phyloP scores from a whole-genome alignment of 2,113 vertebrate genomes.

The Budorcas taxicolor region DNA sequence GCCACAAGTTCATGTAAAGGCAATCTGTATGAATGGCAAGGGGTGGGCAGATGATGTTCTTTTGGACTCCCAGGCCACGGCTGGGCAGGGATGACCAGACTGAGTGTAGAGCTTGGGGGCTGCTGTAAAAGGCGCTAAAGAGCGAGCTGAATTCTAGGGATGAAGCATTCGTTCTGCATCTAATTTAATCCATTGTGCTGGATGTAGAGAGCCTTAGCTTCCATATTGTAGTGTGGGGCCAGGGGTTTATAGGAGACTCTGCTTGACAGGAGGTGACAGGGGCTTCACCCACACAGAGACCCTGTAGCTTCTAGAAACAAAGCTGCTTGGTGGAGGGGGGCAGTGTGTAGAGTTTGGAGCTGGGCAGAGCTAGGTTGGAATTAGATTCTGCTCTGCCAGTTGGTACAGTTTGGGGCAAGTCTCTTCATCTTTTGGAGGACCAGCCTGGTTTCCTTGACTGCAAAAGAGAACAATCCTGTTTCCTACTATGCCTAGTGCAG shows the following conservation, averaged over 20 bases:
- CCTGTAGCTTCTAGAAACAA: not conserved
- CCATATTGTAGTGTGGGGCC: not conserved
- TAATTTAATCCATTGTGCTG: not conserved
- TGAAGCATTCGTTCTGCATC: not conserved
- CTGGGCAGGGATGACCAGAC: not conserved
- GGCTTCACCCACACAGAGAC: not conserved
- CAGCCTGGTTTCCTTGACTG: not conserved
- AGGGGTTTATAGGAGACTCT: not conserved
- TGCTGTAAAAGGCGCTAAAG: not conserved
- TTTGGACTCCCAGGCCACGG: not conserved
- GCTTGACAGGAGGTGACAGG: not conserved
- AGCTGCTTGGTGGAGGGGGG: not conserved
- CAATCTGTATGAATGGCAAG: not conserved
- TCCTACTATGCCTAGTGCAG: not conserved
- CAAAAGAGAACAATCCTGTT: not conserved
- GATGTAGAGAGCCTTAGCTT: not conserved
- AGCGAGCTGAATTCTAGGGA: not conserved
- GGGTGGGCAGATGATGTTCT: not conserved
- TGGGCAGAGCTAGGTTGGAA: not conserved
- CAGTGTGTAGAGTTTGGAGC: not conserved
- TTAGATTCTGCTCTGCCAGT: not conserved
- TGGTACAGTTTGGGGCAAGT: not conserved
- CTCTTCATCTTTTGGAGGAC: not conserved
- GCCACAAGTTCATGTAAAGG: conserved; percentile 1
- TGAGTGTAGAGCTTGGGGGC: not conserved